Evolutionary conservation across 1,140 invertebrate species (phyloP), one percentile per base, ranked within the genome.

Genomic region (Anoplolepis gracilipes): DNA sequence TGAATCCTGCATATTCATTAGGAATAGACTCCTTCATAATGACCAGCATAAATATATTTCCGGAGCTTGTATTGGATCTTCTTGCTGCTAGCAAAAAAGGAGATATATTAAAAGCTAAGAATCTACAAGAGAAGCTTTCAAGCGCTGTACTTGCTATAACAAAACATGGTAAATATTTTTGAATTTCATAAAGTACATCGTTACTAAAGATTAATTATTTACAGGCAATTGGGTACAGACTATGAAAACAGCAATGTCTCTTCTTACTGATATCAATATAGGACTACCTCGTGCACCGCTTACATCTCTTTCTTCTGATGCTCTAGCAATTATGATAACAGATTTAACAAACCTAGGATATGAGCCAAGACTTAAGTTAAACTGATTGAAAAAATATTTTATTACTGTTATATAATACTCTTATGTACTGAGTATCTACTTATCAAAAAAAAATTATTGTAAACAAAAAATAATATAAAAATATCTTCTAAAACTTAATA

Each of bases 11-110:
- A 6, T 95, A 95, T 10, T 91, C 96, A 2, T 87, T 96, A 2
- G 97, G 97, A 36, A 96, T 97, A 89, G 95, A 96, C 89, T 97
- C 96, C 4, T 95, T 96, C 25, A 97, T 97, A 86, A 95, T 96
- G 57, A 97, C 97, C 1, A 95, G 96, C 7, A 95, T 96, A 53
- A 98, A 97, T 88, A 94, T 97, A 49, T 94, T 96, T 53, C 95
- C 96, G 7, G 91, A 96, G 86, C 77, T 94, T 3, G 91, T 92
- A 30, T 78, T 94, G 0, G 86, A 95, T 73, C 95, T 96, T 61
- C 78, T 95, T 6, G 87, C 94, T 42, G 90, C 90, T 33, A 88
- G 94, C 11, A 92, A 91, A 19, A 88, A 92, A 28, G 93, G 92
- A 46, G 92, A 95, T 65, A 46, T 94, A 1, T 55, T 85, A 49